Conservation (phyloP, 2,888 invertebrate genomes). For the Harpalus rufipes region DNA sequence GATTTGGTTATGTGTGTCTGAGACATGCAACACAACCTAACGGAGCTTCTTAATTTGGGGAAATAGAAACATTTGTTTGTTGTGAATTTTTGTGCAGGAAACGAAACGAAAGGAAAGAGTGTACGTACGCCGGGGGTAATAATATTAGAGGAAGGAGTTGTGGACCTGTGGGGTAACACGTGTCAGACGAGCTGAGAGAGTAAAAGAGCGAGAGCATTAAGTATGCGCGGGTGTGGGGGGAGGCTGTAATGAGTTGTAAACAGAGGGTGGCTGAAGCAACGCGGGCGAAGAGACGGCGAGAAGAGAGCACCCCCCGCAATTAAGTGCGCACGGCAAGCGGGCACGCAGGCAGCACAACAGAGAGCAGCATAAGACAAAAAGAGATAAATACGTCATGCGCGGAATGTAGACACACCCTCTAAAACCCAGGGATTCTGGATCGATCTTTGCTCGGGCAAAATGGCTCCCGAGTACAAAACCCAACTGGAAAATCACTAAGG, state of each 20-base stretch:
- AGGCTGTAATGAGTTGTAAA: slow-evolving; percentile 67
- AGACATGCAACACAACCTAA: background rate
- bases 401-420: slow-evolving; percentile 75
- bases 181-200: slow-evolving; percentile 72
- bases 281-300: slow-evolving; percentile 56
- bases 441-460: slow-evolving; percentile 77
- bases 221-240: slow-evolving; percentile 60
- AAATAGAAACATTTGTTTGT: slow-evolving; percentile 73
- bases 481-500: slow-evolving; percentile 77
- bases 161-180: slow-evolving; percentile 73
- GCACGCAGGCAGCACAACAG: slow-evolving; percentile 73
- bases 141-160: slow-evolving; percentile 72
- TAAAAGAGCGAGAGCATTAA: slow-evolving; percentile 55
- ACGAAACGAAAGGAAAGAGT: slow-evolving; percentile 37
- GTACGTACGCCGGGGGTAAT: slow-evolving; percentile 69
- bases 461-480: slow-evolving; percentile 77
- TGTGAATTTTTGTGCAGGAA: slow-evolving; percentile 12
- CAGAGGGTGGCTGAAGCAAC: slow-evolving; percentile 65
- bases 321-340: slow-evolving; percentile 56
- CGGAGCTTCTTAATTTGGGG: slow-evolving; percentile 70
- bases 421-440: slow-evolving; percentile 73
- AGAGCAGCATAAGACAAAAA: slow-evolving; percentile 77
- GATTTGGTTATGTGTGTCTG: background rate
- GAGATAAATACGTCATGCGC: slow-evolving; percentile 78
- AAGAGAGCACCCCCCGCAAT: slow-evolving; percentile 53